Evolutionary conservation across 2,888 invertebrate genomes (phyloP).

Genomic region (Drosophila prostipennis): DNA sequence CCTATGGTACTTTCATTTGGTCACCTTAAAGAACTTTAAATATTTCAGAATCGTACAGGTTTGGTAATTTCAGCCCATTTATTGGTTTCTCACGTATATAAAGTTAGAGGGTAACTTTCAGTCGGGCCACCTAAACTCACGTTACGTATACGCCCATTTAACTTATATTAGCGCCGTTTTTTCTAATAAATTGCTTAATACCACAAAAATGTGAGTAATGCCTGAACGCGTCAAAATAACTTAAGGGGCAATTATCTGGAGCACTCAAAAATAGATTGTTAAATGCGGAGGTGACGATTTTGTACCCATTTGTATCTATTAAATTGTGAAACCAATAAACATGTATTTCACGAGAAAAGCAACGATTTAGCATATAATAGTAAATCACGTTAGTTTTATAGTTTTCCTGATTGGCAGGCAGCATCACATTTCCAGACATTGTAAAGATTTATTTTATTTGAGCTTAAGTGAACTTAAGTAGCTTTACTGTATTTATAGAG

Average conservation of each 20-base stretch:
- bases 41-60: not conserved
- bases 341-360: not conserved
- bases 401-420: conserved; percentile 1
- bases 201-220: conserved; percentile 23
- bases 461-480: conserved; percentile 26
- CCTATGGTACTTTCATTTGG: not conserved
- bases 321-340: not conserved
- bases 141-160: conserved; percentile 12
- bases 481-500: conserved; percentile 7
- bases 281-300: not conserved
- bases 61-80: too few relatives aligned
- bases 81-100: not conserved
- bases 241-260: conserved; percentile 20
- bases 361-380: not conserved
- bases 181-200: conserved; percentile 30
- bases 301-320: not conserved
- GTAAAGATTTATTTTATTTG: conserved; percentile 2
- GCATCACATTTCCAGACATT: not conserved
- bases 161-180: conserved; percentile 13
- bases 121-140: not conserved
- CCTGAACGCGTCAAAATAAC: conserved; percentile 14
- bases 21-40: too few relatives aligned
- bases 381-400: not conserved
- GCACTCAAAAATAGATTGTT: conserved; percentile 4
- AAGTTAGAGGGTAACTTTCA: not conserved